Conservation (phyloP, 2,113 vertebrate genomes). For the Eurystomus gularis region DNA sequence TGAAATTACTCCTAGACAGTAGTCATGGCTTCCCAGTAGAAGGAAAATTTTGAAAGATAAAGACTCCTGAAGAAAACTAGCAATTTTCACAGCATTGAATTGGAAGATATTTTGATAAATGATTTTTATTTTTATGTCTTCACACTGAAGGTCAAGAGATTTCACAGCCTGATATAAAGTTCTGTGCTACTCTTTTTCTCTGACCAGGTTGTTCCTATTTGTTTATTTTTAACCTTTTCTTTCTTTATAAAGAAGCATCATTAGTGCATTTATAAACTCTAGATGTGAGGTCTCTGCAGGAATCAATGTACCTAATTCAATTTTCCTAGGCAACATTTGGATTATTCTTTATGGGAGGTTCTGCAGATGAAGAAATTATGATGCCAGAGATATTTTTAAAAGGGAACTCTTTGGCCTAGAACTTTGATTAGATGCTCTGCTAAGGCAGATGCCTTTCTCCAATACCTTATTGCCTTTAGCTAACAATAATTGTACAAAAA, state of each 20-base stretch:
- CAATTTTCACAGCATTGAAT: not conserved
- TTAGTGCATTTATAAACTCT: not conserved
- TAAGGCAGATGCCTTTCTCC: not conserved
- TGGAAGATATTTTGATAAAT: not conserved
- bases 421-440: not conserved
- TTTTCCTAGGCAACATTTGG: not conserved
- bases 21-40: not conserved
- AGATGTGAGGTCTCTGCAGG: not conserved
- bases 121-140: not conserved
- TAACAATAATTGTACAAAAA: not conserved
- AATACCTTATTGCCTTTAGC: not conserved
- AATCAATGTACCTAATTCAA: conserved; percentile 1
- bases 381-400: conserved; percentile 2
- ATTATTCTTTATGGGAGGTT: not conserved
- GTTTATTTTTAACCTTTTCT: not conserved
- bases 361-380: not conserved
- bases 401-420: not conserved
- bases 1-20: not conserved
- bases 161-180: not conserved
- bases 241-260: not conserved
- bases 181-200: not conserved
- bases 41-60: not conserved
- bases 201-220: not conserved
- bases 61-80: not conserved
- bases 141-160: not conserved